Conservation (phyloP, 2,113 vertebrate genomes). For the Nerophis ophidion region DNA sequence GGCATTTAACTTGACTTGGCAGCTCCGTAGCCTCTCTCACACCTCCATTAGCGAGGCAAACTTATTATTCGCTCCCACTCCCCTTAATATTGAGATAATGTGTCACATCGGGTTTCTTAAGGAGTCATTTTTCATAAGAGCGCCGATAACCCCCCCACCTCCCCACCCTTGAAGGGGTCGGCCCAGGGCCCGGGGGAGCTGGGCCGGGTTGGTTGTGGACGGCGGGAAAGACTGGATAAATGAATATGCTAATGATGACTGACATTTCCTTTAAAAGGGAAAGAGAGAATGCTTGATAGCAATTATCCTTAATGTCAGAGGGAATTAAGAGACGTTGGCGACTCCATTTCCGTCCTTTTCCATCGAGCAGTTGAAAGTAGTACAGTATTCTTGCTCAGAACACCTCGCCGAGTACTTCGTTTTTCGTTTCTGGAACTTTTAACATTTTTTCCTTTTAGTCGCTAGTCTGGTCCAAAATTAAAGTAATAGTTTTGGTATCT, state of each 20-base stretch:
- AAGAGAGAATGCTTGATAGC: conserved; percentile 31
- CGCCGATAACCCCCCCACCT: conserved; percentile 55
- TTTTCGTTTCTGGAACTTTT: no score
- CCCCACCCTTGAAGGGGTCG: conserved; percentile 58
- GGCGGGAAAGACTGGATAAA: conserved; percentile 55
- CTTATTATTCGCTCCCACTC: conserved; percentile 62
- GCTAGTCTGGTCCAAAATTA: no score
- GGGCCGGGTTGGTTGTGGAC: conserved; percentile 21
- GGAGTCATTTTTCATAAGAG: conserved; percentile 69
- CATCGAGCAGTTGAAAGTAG: not conserved
- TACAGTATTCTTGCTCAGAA: no score
- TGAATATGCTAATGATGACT: conserved; percentile 69
- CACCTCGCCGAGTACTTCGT: no score
- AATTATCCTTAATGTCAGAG: conserved; percentile 39
- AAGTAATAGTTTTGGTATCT: no score
- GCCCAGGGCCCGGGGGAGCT: not conserved
- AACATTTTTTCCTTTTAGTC: no score
- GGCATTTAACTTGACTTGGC: conserved; percentile 64
- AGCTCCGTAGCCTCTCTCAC: conserved; percentile 57
- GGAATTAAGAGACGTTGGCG: conserved; percentile 15
- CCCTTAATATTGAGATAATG: conserved; percentile 65
- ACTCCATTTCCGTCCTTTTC: not conserved
- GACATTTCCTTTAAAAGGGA: conserved; percentile 61
- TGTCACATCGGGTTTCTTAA: conserved; percentile 57
- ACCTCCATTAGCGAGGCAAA: conserved; percentile 65